Evolutionary conservation across 2,888 invertebrate species (phyloP).

Genomic region (Eudemis profundana): DNA sequence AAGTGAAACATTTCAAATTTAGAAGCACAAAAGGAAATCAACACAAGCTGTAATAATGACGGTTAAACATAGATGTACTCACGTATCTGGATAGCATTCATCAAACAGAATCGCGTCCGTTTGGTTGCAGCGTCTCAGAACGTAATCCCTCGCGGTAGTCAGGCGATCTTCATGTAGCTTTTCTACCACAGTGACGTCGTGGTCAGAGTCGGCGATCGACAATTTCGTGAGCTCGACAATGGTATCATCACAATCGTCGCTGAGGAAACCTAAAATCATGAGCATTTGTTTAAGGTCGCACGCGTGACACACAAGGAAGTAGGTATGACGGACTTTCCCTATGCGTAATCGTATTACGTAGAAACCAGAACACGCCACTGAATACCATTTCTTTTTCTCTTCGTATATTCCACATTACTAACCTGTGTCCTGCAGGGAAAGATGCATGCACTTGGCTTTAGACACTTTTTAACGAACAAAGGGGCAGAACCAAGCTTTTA

Average conservation of each 20-base stretch:
- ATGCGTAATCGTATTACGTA: slow-evolving; percentile 72
- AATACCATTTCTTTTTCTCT: slow-evolving; percentile 39
- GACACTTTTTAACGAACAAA: slow-evolving; percentile 82
- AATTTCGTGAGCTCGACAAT: slow-evolving; percentile 82
- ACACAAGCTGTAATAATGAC: slow-evolving; percentile 22
- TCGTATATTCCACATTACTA: slow-evolving; percentile 52
- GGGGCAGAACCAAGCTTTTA: slow-evolving; percentile 81
- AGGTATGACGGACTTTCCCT: slow-evolving; percentile 74
- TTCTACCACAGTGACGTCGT: slow-evolving; percentile 77
- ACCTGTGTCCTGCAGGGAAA: slow-evolving; percentile 85
- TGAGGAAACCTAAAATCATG: slow-evolving; percentile 79
- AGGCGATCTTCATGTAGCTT: slow-evolving; percentile 74
- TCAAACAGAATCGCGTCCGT: slow-evolving; percentile 86
- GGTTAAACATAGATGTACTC: slow-evolving; percentile 60
- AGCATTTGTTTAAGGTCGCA: slow-evolving; percentile 54
- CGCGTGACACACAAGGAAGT: slow-evolving; percentile 74
- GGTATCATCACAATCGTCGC: slow-evolving; percentile 85
- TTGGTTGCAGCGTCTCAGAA: slow-evolving; percentile 89
- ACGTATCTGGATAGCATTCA: slow-evolving; percentile 88
- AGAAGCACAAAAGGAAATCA: slow-evolving; percentile 11
- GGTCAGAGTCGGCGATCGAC: slow-evolving; percentile 78
- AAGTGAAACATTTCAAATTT: slow-evolving; percentile 32
- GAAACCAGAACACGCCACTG: slow-evolving; percentile 55
- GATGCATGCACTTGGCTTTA: slow-evolving; percentile 86
- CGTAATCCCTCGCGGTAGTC: slow-evolving; percentile 77